A percentile compares a stretch with the other conserved stretches of the same genome.
These are phyloP conservation scores for Oligia latruncula DNA, from an alignment of 2,888 invertebrate species.

Conservation along the genomic window DNA sequence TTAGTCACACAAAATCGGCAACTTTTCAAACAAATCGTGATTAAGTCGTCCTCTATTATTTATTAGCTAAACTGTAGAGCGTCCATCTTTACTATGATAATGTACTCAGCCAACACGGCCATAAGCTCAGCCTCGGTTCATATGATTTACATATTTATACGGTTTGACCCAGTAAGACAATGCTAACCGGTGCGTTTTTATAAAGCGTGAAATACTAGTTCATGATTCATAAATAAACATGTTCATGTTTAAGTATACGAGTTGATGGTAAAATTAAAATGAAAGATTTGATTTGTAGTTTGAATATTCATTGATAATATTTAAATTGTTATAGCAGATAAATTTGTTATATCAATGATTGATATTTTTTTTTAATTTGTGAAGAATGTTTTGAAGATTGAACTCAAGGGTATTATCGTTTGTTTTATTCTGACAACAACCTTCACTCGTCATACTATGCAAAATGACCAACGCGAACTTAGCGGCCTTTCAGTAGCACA, in stretches of 20 bases:
- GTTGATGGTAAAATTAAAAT: slow-evolving; percentile 9
- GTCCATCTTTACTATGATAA: slow-evolving; percentile 39
- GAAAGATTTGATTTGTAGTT: neutral
- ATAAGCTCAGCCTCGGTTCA: slow-evolving; percentile 49
- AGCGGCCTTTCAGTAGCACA: neutral
- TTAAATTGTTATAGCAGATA: neutral
- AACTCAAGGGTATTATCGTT: neutral
- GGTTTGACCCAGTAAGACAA: slow-evolving; percentile 63
- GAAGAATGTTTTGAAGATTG: neutral
- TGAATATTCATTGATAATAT: slow-evolving; percentile 2
- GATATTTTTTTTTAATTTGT: too few relatives aligned
- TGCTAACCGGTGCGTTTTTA: slow-evolving; percentile 57
- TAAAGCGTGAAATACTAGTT: slow-evolving; percentile 22
- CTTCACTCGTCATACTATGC: too few relatives aligned
- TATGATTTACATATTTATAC: slow-evolving; percentile 61
- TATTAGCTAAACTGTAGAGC: slow-evolving; percentile 4
- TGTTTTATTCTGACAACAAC: neutral
- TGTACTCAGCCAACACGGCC: slow-evolving; percentile 23
- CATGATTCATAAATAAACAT: slow-evolving; percentile 24
- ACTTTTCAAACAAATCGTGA: slow-evolving; percentile 22
- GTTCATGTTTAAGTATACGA: slow-evolving; percentile 7
- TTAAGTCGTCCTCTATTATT: slow-evolving; percentile 6
- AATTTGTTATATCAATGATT: neutral
- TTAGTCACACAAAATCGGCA: slow-evolving; percentile 16
- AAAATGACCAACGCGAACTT: neutral